Evolutionary conservation across 2,113 vertebrate genomes (phyloP).

Genomic region (Tragelaphus imberbis): DNA sequence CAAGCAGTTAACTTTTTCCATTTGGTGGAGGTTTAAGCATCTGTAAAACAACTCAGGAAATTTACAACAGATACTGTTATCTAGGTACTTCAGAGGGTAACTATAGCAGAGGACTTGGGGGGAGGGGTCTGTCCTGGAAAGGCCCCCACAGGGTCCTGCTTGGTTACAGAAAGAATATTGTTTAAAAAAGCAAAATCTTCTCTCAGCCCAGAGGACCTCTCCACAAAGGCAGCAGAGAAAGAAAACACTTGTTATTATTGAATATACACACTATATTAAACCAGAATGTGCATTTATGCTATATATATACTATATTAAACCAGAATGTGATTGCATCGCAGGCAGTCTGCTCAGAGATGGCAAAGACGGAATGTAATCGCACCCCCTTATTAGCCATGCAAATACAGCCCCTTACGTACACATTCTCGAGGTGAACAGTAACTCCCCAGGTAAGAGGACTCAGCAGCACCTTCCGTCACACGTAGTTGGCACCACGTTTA

Average conservation of each 20-base stretch:
- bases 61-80: neutral
- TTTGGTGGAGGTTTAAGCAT: neutral
- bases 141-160: neutral
- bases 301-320: neutral
- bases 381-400: neutral
- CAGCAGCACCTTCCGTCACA: neutral
- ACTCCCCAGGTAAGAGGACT: neutral
- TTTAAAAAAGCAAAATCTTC: neutral
- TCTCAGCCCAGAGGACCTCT: neutral
- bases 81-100: neutral
- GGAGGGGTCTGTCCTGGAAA: neutral
- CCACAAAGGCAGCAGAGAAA: neutral
- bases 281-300: neutral
- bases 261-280: neutral
- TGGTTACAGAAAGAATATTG: neutral
- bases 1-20: neutral
- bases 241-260: neutral
- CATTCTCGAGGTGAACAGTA: neutral
- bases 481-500: neutral
- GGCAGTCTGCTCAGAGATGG: neutral
- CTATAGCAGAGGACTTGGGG: neutral
- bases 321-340: neutral
- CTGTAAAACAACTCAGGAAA: neutral
- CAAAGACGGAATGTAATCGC: neutral
- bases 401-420: neutral